Evolutionary conservation across 2,113 vertebrate genomes (phyloP).

Genomic region (Heterotilapia buettikoferi): DNA sequence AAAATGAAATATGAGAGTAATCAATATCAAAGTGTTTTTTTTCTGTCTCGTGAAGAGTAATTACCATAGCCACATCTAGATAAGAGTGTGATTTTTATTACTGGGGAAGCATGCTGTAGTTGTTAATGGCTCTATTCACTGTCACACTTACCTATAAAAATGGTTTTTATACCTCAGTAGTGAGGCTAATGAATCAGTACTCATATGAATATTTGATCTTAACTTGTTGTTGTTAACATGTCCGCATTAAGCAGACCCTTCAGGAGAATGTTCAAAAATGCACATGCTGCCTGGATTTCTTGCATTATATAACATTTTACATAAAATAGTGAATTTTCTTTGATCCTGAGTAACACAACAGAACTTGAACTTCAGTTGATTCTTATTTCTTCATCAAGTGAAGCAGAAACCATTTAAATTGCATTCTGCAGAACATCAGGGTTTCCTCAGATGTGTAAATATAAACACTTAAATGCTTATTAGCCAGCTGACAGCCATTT

Average conservation of each 20-base stretch:
- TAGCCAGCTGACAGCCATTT: background rate
- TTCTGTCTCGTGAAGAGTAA: slow-evolving; percentile 43
- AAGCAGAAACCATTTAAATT: background rate
- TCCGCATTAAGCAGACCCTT: background rate
- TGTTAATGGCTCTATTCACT: slow-evolving; percentile 30
- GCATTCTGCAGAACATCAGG: background rate
- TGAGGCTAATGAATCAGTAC: background rate
- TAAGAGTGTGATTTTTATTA: slow-evolving; percentile 25
- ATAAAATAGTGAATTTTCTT: background rate
- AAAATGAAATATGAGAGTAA: slow-evolving; percentile 50
- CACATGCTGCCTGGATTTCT: background rate
- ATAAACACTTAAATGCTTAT: background rate
- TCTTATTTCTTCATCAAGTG: background rate
- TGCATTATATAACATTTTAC: background rate
- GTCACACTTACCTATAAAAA: slow-evolving; percentile 6
- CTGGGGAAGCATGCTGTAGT: slow-evolving; percentile 5
- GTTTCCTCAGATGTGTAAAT: background rate
- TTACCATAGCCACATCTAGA: slow-evolving; percentile 23
- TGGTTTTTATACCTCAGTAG: background rate
- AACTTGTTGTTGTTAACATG: background rate
- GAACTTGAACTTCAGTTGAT: background rate
- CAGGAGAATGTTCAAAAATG: background rate
- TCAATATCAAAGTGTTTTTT: slow-evolving; percentile 39
- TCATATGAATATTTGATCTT: background rate
- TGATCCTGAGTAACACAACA: background rate